A percentile compares a stretch with the other conserved stretches of the same genome.
These are phyloP conservation scores for Diaprepes abbreviatus DNA, from an alignment of 2,888 invertebrate species.

Conservation along the genomic window DNA sequence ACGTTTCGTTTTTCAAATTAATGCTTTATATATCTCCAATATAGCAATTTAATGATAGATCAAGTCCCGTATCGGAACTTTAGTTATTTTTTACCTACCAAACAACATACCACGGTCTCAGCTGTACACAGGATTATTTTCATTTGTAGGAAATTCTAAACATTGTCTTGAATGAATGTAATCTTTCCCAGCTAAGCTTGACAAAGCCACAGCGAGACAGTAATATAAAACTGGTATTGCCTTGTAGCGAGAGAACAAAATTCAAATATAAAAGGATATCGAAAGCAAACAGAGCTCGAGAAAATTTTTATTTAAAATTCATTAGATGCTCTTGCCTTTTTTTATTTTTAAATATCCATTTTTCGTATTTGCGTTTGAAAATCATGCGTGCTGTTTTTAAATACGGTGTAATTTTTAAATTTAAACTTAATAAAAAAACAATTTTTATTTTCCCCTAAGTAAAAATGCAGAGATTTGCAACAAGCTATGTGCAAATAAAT, in stretches of 20 bases:
- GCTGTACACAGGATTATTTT: conserved; percentile 16
- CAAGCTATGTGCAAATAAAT: too few relatives aligned
- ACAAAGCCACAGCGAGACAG: conserved; percentile 32
- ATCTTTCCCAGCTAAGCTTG: conserved; percentile 27
- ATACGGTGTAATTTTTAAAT: too few relatives aligned
- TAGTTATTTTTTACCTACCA: not conserved
- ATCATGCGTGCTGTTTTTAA: too few relatives aligned
- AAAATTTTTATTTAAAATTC: conserved; percentile 38
- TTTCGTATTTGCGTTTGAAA: not conserved
- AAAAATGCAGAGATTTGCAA: too few relatives aligned
- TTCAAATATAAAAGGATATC: conserved; percentile 36
- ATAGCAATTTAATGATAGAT: too few relatives aligned
- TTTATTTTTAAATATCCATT: not conserved
- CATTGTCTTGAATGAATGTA: conserved; percentile 32
- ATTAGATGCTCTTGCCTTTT: conserved; percentile 13
- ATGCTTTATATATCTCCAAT: too few relatives aligned
- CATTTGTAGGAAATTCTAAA: conserved; percentile 2
- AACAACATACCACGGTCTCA: conserved; percentile 4
- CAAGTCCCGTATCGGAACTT: too few relatives aligned
- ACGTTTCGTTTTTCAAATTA: too few relatives aligned
- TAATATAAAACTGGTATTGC: conserved; percentile 37
- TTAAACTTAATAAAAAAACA: too few relatives aligned
- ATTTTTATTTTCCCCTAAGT: too few relatives aligned
- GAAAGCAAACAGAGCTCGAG: conserved; percentile 26
- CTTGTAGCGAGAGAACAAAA: conserved; percentile 24